These are phyloP conservation scores for Chiloscyllium plagiosum DNA, from an alignment of 2,113 vertebrate genomes.

Conservation along the genomic window DNA sequence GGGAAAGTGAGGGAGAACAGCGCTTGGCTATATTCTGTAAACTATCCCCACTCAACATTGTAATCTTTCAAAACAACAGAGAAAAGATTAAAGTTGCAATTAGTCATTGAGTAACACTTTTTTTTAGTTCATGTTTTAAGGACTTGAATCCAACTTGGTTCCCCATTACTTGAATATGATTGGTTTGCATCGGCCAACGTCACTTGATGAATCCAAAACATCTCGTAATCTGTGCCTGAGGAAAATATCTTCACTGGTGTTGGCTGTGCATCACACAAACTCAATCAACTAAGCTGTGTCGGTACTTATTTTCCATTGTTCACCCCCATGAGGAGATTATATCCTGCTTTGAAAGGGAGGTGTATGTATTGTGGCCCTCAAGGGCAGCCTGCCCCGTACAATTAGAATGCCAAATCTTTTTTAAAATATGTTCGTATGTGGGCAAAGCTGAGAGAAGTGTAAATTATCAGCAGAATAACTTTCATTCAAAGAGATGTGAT, in stretches of 20 bases:
- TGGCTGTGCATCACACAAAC: not conserved
- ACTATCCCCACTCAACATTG: not conserved
- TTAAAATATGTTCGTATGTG: not conserved
- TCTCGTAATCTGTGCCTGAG: not conserved
- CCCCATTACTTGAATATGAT: not conserved
- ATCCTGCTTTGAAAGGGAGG: not conserved
- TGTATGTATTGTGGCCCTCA: not conserved
- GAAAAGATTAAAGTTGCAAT: not conserved
- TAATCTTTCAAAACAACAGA: not conserved
- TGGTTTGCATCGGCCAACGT: not conserved
- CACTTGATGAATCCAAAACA: not conserved
- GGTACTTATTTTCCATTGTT: not conserved
- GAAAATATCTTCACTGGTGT: not conserved
- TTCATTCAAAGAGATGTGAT: not conserved
- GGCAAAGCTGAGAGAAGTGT: not conserved
- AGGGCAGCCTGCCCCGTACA: not conserved
- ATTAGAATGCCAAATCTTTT: too few species aligned
- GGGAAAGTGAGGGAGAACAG: not conserved
- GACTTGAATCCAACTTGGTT: not conserved
- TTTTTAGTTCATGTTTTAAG: not conserved
- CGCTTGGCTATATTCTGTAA: not conserved
- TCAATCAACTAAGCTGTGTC: not conserved
- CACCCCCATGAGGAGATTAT: not conserved
- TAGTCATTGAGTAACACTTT: not conserved
- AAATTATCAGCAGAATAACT: not conserved